These are phyloP conservation scores for Spea multiplicata DNA, from an alignment of 2,113 vertebrate species.

Conservation along the genomic window DNA sequence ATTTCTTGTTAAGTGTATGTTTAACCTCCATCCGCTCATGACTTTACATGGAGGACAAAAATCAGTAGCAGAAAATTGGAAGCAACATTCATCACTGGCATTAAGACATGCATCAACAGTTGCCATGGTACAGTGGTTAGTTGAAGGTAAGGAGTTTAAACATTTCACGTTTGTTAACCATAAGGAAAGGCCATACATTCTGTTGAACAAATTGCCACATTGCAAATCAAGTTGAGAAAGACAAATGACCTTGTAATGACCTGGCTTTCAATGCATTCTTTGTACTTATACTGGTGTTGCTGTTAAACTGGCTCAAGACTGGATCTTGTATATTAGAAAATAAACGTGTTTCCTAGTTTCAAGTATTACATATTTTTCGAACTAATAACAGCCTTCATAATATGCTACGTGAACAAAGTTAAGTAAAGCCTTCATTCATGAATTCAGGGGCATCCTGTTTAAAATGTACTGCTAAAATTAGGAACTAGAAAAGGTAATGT, in stretches of 20 bases:
- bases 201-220: not conserved
- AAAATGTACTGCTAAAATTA: no score
- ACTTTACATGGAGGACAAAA: not conserved
- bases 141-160: not conserved
- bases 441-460: no score
- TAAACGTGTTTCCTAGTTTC: not conserved
- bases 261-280: not conserved
- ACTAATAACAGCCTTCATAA: no score
- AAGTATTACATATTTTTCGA: no score
- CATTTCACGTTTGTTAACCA: conserved; percentile 1
- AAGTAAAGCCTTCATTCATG: no score
- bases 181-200: not conserved
- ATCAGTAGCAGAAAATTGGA: not conserved
- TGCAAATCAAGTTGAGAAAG: not conserved
- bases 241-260: not conserved
- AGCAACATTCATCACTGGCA: not conserved
- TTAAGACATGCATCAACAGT: conserved; percentile 1
- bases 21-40: not conserved
- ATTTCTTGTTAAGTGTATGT: not conserved
- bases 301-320: not conserved
- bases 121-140: not conserved
- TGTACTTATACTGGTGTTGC: no score
- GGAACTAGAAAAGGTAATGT: no score
- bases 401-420: no score
- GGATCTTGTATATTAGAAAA: not conserved